phyloP scores from a whole-genome alignment of 2,113 vertebrate genomes.

The Marmota monax region DNA sequence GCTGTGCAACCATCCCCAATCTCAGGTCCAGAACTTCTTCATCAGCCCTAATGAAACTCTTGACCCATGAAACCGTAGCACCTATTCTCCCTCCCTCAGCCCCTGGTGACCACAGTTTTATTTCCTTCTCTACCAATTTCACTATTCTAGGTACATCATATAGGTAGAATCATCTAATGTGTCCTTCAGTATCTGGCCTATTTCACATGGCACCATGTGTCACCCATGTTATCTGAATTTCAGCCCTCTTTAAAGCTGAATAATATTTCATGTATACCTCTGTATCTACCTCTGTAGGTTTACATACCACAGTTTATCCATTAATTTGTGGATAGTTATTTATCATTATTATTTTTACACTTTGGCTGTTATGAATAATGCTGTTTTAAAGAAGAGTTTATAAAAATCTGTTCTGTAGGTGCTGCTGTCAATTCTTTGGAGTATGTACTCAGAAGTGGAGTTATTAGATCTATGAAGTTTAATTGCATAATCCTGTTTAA shows the following conservation, averaged over 20 bases:
- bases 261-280: background rate
- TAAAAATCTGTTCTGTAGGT: background rate
- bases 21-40: background rate
- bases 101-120: background rate
- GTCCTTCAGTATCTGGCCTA: too few relatives aligned
- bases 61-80: too few relatives aligned
- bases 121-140: too few relatives aligned
- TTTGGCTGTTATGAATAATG: background rate
- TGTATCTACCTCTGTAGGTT: background rate
- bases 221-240: background rate
- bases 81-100: background rate
- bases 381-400: background rate
- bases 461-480: background rate
- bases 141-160: too few relatives aligned
- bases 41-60: background rate
- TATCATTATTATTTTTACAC: too few relatives aligned
- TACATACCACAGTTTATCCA: background rate
- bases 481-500: background rate
- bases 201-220: too few relatives aligned
- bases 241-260: background rate
- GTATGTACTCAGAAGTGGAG: background rate
- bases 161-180: too few relatives aligned
- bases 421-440: background rate
- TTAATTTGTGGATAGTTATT: too few relatives aligned
- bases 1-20: too few relatives aligned